A percentile compares a stretch with the other conserved stretches of the same genome.
Evolutionary conservation across 1,140 invertebrate species (phyloP).

Genomic region (Monochamus saltuarius): DNA sequence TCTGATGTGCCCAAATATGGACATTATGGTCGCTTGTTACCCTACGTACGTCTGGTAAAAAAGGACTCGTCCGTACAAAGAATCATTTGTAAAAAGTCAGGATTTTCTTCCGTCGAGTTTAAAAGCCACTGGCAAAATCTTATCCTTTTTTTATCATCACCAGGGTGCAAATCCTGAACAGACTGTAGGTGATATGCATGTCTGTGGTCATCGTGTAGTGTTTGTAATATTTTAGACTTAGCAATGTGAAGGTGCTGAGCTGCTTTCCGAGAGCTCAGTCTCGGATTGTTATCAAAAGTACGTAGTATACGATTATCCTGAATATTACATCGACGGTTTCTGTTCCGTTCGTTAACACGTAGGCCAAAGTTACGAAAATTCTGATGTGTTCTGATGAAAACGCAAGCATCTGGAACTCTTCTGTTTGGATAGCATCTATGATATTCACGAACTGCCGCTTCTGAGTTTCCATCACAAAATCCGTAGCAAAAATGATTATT

Average conservation of each 20-base stretch:
- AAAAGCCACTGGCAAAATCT: constrained; percentile 10
- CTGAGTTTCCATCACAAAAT: constrained; percentile 12
- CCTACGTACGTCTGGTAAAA: constrained; percentile 4
- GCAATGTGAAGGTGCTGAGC: neutral
- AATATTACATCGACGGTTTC: constrained; percentile 13
- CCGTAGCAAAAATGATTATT: too few relatives aligned
- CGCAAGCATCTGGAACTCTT: constrained; percentile 5
- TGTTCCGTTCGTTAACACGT: constrained; percentile 12
- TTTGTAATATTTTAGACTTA: too few relatives aligned
- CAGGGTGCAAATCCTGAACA: too few relatives aligned
- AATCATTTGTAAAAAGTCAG: constrained; percentile 12
- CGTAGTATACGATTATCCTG: constrained; percentile 10
- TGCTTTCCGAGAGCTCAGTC: constrained; percentile 4
- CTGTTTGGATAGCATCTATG: constrained; percentile 8
- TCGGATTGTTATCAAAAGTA: constrained; percentile 18
- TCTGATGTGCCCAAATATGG: constrained; percentile 8
- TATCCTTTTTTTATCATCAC: neutral
- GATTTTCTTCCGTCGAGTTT: constrained; percentile 10
- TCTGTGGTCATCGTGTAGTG: too few relatives aligned
- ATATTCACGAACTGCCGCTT: constrained; percentile 12
- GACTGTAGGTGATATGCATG: too few relatives aligned
- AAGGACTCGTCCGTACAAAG: constrained; percentile 7
- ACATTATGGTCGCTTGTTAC: constrained; percentile 8
- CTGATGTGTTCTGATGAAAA: constrained; percentile 5
- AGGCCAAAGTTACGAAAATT: constrained; percentile 10